phyloP scores from a whole-genome alignment of 2,888 invertebrate genomes.

The Gerris lacustris region DNA sequence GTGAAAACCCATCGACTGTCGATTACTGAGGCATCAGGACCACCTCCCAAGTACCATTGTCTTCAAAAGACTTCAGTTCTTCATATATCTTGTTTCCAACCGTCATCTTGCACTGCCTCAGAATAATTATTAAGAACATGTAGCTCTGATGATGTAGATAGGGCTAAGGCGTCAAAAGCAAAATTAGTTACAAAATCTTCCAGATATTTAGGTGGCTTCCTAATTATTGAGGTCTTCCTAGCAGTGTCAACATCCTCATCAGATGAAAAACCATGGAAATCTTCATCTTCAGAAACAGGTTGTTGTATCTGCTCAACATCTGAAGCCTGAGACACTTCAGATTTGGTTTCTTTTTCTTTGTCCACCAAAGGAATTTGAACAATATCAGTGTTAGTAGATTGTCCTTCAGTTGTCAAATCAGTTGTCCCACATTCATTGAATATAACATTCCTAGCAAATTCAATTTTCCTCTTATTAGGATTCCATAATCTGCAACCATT shows the following conservation, averaged over 20 bases:
- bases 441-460: slow-evolving; percentile 9
- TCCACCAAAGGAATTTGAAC: no score
- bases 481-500: slow-evolving; percentile 17
- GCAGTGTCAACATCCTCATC: no score
- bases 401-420: background rate
- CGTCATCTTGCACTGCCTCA: slow-evolving; percentile 11
- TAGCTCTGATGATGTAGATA: background rate
- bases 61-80: slow-evolving; percentile 12
- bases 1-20: slow-evolving; percentile 17
- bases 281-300: no score
- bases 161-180: background rate
- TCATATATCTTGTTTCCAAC: slow-evolving; percentile 15
- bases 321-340: no score
- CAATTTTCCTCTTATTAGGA: background rate
- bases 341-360: no score
- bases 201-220: background rate
- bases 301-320: no score
- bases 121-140: slow-evolving; percentile 7
- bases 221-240: no score
- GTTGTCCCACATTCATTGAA: slow-evolving; percentile 11
- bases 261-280: no score
- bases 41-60: slow-evolving; percentile 18
- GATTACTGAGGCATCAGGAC: slow-evolving; percentile 8
- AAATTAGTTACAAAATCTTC: slow-evolving; percentile 8
- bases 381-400: background rate